Conservation (phyloP, 2,113 vertebrate genomes). For the Megaleporinus macrocephalus region DNA sequence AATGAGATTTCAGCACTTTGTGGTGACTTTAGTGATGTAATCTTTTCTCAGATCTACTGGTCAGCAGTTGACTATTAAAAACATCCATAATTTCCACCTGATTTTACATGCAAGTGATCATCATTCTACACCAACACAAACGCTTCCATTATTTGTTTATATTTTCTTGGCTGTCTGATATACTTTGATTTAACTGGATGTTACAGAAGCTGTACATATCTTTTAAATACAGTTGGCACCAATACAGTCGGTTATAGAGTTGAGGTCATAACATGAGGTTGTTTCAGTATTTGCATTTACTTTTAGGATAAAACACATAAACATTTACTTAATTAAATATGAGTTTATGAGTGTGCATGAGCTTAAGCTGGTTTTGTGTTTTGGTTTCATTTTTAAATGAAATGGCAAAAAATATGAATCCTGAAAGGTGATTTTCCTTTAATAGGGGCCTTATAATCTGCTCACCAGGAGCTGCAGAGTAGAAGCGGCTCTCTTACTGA, state of each 20-base stretch:
- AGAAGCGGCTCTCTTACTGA: background rate
- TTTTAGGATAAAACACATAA: no score
- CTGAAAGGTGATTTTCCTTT: no score
- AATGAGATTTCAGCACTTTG: background rate
- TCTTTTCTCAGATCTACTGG: background rate
- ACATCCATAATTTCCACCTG: background rate
- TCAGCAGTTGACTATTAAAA: slow-evolving; percentile 15
- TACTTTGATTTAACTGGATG: background rate
- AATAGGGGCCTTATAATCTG: no score
- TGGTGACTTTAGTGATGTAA: slow-evolving; percentile 3
- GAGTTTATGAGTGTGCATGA: no score
- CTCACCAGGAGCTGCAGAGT: no score
- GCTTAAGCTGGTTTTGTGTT: no score
- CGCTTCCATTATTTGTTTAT: background rate
- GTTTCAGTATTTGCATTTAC: no score
- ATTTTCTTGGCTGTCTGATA: background rate
- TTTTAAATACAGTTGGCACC: background rate
- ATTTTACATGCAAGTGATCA: background rate
- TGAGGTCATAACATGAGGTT: no score
- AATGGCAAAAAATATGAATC: no score
- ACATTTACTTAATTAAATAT: no score
- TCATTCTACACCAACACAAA: background rate
- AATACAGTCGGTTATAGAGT: background rate
- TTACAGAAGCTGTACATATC: background rate
- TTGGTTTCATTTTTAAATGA: no score